Evolutionary conservation across 2,888 invertebrate genomes (phyloP), one percentile per base, ranked within the genome.

Genomic region (Macrosoma leucophasiata): DNA sequence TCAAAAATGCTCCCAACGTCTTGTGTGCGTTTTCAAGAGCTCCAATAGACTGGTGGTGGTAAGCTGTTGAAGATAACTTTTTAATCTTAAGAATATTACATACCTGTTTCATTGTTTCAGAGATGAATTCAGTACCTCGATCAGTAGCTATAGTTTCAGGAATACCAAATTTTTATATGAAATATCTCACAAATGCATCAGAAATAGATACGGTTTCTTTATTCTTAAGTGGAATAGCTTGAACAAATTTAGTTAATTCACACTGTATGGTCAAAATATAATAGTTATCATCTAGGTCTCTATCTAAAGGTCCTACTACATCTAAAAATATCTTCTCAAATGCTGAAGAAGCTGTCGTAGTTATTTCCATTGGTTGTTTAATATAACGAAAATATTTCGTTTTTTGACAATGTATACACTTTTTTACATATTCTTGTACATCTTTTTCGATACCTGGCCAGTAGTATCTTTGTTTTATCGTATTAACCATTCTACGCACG

Each of bases 271-370:
- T 39, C 8, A 39, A 31, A 3, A 39, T 37, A 32, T 36, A 39
- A 8, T 29, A 22, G n/a, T 32, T 28, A 21, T 20, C 33, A 15
- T 42, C 13, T 3, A 28, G 20, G 24, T 40, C 45, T 17, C 26
- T 36, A 24, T 39, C 39, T 20, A 45, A n/a, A 0, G 45, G 45
- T 17, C 45, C 45, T 3, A 45, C 39, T 11, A 33, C 15, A 15
- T 45, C 42, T 36, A 45, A 31, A 35, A 17, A 42, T 9, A 42
- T 33, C 32, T 39, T 41, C 22, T 45, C 31, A 29, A 45, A 40
- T 7, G 45, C 39, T 13, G 24, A 9, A 13, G 25, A 26, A 9
- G 44, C 44, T 8, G 39, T 44, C 5, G 30, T 29, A 1, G 43
- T 43, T 17, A 43, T 29, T 6, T 18, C 19, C 39, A 43, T 36